Percentiles rank a stretch among this genome's conserved stretches.
phyloP scores from a whole-genome alignment of 2,113 vertebrate genomes.

The Megalops atlanticus region DNA sequence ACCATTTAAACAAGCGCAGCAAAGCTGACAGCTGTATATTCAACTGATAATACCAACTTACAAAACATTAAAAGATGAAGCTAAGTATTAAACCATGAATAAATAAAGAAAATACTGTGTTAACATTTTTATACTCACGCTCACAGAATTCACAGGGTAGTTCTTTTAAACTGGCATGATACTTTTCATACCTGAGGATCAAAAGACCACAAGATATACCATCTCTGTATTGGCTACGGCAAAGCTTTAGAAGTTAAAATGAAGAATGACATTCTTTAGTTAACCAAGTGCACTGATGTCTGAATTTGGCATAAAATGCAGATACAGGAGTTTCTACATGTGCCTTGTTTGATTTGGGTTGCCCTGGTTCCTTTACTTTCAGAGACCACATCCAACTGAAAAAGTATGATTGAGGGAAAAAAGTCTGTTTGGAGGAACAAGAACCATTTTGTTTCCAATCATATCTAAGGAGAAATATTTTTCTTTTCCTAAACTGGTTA shows the following conservation, averaged over 20 bases:
- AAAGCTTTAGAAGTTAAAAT: neutral
- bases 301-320: neutral
- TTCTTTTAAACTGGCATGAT: neutral
- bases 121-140: neutral
- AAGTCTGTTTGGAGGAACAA: neutral
- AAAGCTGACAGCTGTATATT: neutral
- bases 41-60: neutral
- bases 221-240: neutral
- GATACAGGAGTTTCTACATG: neutral
- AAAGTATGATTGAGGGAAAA: neutral
- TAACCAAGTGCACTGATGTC: neutral
- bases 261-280: neutral
- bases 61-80: neutral
- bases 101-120: constrained; percentile 5
- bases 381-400: neutral
- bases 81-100: neutral
- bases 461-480: neutral
- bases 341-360: neutral
- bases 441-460: neutral
- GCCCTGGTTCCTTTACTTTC: too few relatives aligned
- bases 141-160: neutral
- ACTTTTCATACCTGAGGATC: neutral
- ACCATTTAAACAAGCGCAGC: neutral
- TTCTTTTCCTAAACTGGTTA: neutral
- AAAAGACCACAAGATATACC: neutral